Conservation (phyloP, 2,888 invertebrate genomes). For the Xanthostigma xanthostigma region DNA sequence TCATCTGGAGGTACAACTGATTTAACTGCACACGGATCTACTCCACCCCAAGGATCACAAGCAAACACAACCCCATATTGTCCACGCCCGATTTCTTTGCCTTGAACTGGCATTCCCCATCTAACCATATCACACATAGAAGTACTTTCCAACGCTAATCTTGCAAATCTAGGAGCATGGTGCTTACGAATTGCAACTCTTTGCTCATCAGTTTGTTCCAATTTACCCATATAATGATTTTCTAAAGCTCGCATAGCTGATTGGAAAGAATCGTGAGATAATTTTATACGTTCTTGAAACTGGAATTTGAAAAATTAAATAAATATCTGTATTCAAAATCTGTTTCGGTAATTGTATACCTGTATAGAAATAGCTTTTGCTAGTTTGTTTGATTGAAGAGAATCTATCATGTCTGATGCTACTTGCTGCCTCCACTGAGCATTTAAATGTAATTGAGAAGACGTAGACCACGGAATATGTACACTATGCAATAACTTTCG, state of each 20-base stretch:
- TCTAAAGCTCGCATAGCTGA: conserved; percentile 56
- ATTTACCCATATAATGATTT: conserved; percentile 48
- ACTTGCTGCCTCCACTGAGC: conserved; percentile 57
- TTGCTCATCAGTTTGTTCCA: conserved; percentile 69
- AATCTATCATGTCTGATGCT: conserved; percentile 51
- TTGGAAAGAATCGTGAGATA: conserved; percentile 66
- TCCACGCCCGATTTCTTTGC: conserved; percentile 58
- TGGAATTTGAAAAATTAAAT: conserved; percentile 23
- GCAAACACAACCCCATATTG: conserved; percentile 83
- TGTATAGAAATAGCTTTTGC: conserved; percentile 54
- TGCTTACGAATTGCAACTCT: conserved; percentile 59
- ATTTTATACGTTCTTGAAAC: conserved; percentile 59
- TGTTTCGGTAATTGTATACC: conserved; percentile 19
- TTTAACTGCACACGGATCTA: conserved; percentile 68
- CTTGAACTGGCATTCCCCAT: conserved; percentile 52
- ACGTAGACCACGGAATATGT: conserved; percentile 41
- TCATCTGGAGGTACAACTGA: conserved; percentile 81
- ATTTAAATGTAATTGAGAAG: conserved; percentile 23
- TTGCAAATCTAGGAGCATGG: conserved; percentile 67
- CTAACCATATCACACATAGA: conserved; percentile 65
- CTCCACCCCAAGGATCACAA: conserved; percentile 59
- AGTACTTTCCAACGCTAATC: conserved; percentile 67
- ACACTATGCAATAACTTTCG: conserved; percentile 46
- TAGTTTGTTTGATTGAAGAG: conserved; percentile 52
- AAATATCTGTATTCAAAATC: background rate